phyloP scores from a whole-genome alignment of 2,888 invertebrate species.

The Eubasilissa splendida region DNA sequence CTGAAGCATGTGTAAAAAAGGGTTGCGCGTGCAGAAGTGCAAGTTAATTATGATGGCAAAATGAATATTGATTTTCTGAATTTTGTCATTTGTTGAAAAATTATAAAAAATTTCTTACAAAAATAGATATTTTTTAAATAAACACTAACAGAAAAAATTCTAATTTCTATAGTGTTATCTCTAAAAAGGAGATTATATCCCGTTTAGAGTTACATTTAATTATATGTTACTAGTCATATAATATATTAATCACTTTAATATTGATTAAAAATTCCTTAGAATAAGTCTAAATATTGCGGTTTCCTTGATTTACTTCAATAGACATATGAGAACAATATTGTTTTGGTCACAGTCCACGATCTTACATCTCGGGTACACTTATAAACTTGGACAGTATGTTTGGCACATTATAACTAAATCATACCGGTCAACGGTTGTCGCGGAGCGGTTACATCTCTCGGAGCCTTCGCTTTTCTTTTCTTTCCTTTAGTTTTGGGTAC shows the following conservation, averaged over 20 bases:
- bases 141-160: too few species aligned
- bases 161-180: neutral
- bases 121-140: too few species aligned
- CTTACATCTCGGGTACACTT: neutral
- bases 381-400: neutral
- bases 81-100: too few species aligned
- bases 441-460: constrained; percentile 81
- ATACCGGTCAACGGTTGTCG: constrained; percentile 81
- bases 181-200: neutral
- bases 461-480: constrained; percentile 80
- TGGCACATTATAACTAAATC: neutral
- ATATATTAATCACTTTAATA: too few species aligned
- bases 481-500: constrained; percentile 73
- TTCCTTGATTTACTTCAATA: neutral
- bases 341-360: neutral
- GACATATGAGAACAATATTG: neutral
- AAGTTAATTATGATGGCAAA: too few species aligned
- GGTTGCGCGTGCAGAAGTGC: too few species aligned
- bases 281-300: neutral
- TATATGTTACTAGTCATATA: neutral
- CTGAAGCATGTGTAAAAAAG: too few species aligned
- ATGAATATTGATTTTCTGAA: too few species aligned
- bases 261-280: too few species aligned
- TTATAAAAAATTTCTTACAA: too few species aligned
- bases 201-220: neutral